Evolutionary conservation across 2,113 vertebrate genomes (phyloP).

Genomic region (Promerops cafer): DNA sequence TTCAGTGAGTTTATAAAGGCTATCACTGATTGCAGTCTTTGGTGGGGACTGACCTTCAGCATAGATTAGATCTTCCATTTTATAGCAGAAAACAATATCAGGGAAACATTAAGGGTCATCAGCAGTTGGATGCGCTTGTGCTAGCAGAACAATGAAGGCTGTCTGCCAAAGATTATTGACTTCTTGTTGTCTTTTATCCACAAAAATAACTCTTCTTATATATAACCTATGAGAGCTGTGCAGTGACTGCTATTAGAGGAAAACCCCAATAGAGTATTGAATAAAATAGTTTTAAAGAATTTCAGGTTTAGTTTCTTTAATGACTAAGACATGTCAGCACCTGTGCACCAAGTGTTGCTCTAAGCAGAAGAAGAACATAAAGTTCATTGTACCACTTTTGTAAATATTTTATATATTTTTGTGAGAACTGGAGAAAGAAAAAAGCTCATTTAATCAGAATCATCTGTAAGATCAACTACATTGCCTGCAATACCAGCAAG

Average conservation of each 20-base stretch:
- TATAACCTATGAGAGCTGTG: neutral
- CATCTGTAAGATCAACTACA: neutral
- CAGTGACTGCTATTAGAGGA: neutral
- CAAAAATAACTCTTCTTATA: neutral
- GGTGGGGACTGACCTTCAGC: constrained; percentile 26
- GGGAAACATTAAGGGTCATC: constrained; percentile 35
- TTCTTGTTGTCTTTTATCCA: constrained; percentile 1
- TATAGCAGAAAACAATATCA: constrained; percentile 24
- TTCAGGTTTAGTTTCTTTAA: neutral
- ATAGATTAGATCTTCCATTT: constrained; percentile 35
- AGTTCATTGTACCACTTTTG: neutral
- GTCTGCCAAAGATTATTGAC: constrained; percentile 19
- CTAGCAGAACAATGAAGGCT: neutral
- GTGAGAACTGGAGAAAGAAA: neutral
- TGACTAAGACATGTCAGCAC: neutral
- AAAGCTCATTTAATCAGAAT: neutral
- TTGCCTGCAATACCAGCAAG: neutral
- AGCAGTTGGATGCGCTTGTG: constrained; percentile 24
- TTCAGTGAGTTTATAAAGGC: neutral
- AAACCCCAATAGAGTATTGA: neutral
- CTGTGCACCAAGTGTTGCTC: neutral
- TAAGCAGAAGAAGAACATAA: neutral
- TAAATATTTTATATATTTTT: neutral
- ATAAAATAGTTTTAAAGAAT: neutral
- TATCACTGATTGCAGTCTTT: neutral